Percentiles rank a stretch among this genome's conserved stretches.
Conservation (phyloP, 2,113 vertebrate genomes). For the Brachyhypopomus gauderio region DNA sequence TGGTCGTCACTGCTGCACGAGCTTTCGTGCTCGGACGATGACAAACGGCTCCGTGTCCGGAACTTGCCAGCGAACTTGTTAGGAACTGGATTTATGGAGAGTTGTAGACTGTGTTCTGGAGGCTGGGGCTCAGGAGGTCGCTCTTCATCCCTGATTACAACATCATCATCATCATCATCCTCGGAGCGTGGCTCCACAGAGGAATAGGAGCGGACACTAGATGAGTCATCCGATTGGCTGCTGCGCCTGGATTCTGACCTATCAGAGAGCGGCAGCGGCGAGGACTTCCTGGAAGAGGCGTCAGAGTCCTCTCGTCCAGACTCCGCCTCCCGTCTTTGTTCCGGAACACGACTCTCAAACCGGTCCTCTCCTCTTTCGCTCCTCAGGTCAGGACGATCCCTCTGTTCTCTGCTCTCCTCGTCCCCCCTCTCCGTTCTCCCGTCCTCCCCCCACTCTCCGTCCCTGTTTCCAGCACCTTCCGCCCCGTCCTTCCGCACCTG, state of each 20-base stretch:
- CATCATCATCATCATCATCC: constrained; percentile 48
- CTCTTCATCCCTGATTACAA: constrained; percentile 75
- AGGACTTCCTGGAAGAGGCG: constrained; percentile 23
- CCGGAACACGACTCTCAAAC: background rate
- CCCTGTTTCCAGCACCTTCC: background rate
- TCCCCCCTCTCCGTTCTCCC: background rate
- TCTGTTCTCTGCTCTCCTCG: background rate
- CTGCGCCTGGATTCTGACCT: constrained; percentile 51
- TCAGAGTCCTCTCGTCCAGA: constrained; percentile 6
- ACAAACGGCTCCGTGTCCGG: constrained; percentile 67
- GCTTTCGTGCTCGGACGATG: constrained; percentile 75
- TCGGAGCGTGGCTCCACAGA: constrained; percentile 55
- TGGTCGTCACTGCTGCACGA: constrained; percentile 69
- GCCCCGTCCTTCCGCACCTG: background rate
- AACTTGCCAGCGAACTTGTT: constrained; percentile 73
- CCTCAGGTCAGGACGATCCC: background rate
- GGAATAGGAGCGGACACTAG: constrained; percentile 52
- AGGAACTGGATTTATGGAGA: background rate
- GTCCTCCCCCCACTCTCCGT: too few species aligned
- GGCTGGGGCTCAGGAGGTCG: constrained; percentile 47
- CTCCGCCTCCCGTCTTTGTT: background rate
- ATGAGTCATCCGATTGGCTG: constrained; percentile 57
- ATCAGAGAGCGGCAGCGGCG: background rate
- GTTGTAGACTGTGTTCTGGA: constrained; percentile 43
- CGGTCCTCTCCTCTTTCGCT: background rate